phyloP scores from a whole-genome alignment of 2,888 invertebrate genomes.

The Leptinotarsa haldemani region DNA sequence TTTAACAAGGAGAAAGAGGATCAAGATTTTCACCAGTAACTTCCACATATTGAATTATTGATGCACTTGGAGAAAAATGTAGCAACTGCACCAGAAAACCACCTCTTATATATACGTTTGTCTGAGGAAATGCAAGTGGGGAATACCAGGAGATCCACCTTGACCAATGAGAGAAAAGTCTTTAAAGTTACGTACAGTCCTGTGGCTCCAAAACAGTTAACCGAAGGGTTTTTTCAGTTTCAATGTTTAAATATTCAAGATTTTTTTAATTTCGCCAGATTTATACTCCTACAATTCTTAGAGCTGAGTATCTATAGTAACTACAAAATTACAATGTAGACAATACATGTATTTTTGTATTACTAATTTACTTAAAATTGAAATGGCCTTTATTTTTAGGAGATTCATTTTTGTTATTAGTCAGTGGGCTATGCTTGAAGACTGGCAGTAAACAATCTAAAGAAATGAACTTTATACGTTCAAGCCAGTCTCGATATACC shows the following conservation, averaged over 20 bases:
- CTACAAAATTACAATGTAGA: no score
- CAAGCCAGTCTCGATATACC: no score
- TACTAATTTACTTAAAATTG: no score
- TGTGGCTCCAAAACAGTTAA: neutral
- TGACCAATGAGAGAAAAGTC: conserved; percentile 8
- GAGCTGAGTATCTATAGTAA: no score
- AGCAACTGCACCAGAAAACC: neutral
- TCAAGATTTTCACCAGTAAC: neutral
- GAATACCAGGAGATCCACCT: neutral
- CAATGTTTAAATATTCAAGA: neutral
- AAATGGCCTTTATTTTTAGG: no score
- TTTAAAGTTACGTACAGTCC: neutral
- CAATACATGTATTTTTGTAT: no score
- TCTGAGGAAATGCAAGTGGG: neutral
- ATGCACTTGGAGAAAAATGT: neutral
- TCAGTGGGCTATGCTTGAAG: no score
- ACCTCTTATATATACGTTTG: neutral
- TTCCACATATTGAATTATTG: neutral
- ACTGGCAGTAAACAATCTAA: no score
- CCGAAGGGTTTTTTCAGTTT: neutral
- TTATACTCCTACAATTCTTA: no score
- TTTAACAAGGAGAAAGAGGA: neutral
- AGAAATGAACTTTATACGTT: no score
- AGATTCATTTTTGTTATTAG: no score
- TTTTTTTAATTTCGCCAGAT: neutral